Conservation (phyloP, 2,797 vertebrate genomes). For the Alectoris magna region DNA sequence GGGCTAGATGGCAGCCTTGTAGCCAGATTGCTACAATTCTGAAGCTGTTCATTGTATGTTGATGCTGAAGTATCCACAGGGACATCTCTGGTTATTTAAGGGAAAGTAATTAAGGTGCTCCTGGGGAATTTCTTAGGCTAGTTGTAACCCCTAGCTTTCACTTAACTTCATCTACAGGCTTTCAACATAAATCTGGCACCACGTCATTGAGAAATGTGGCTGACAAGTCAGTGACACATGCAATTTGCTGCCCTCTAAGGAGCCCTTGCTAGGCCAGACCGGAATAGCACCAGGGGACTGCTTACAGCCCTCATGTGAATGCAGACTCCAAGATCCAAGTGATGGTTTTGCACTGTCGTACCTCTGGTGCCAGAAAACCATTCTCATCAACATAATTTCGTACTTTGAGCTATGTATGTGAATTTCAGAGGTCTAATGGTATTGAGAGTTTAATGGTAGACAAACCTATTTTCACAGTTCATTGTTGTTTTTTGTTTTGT, state of each 20-base stretch:
- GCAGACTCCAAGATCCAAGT: neutral
- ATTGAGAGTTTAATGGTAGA: neutral
- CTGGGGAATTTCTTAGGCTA: neutral
- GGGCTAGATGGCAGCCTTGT: neutral
- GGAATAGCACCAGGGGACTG: neutral
- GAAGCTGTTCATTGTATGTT: neutral
- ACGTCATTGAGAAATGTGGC: accelerated
- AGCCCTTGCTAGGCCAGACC: neutral
- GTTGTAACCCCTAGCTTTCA: neutral
- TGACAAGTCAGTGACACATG: neutral
- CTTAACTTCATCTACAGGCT: neutral
- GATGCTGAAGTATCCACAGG: neutral
- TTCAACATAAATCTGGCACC: neutral
- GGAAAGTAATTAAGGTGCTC: neutral
- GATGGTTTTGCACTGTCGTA: accelerated
- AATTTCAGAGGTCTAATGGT: neutral
- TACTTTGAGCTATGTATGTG: neutral
- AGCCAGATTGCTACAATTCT: neutral
- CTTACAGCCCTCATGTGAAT: neutral
- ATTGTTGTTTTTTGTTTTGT: too few species aligned
- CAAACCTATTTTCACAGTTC: neutral
- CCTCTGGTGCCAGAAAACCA: neutral
- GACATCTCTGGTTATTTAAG: neutral
- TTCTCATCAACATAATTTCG: neutral
- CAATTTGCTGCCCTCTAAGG: neutral